Percentiles rank a stretch among this genome's conserved stretches.
These are phyloP conservation scores for Xanthorhoe spadicearia DNA, from an alignment of 2,888 invertebrate species.

Conservation along the genomic window DNA sequence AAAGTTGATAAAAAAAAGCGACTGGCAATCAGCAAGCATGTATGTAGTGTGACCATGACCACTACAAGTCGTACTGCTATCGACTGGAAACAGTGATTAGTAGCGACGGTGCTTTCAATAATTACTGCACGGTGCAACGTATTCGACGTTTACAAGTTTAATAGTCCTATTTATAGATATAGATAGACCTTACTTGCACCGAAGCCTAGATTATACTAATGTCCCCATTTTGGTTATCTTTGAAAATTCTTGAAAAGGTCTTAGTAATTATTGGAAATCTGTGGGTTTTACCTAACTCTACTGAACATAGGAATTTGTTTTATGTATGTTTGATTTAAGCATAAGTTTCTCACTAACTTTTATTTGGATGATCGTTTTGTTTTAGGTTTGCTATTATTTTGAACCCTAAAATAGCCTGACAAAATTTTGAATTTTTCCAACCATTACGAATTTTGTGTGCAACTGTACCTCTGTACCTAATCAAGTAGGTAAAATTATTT, in stretches of 20 bases:
- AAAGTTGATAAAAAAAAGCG: not conserved
- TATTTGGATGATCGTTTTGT: not conserved
- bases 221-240: too few relatives aligned
- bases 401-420: too few relatives aligned
- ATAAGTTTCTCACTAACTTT: not conserved
- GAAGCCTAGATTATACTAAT: too few relatives aligned
- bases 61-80: conserved; percentile 58
- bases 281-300: too few relatives aligned
- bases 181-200: conserved; percentile 29
- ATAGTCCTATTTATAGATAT: conserved; percentile 37
- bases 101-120: conserved; percentile 65
- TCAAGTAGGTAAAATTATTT: too few relatives aligned
- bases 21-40: not conserved
- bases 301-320: not conserved
- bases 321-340: not conserved
- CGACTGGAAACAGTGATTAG: conserved; percentile 68
- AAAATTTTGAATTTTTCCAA: too few relatives aligned
- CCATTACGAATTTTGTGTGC: too few relatives aligned
- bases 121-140: conserved; percentile 57
- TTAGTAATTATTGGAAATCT: too few relatives aligned
- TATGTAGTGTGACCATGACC: conserved; percentile 11
- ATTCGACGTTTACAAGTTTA: conserved; percentile 41
- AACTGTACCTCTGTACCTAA: too few relatives aligned
- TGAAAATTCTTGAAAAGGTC: too few relatives aligned
- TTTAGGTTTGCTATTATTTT: too few relatives aligned